Percentiles rank a stretch among this genome's conserved stretches.
phyloP scores from a whole-genome alignment of 1,140 invertebrate species.

The Aculops lycopersici region DNA sequence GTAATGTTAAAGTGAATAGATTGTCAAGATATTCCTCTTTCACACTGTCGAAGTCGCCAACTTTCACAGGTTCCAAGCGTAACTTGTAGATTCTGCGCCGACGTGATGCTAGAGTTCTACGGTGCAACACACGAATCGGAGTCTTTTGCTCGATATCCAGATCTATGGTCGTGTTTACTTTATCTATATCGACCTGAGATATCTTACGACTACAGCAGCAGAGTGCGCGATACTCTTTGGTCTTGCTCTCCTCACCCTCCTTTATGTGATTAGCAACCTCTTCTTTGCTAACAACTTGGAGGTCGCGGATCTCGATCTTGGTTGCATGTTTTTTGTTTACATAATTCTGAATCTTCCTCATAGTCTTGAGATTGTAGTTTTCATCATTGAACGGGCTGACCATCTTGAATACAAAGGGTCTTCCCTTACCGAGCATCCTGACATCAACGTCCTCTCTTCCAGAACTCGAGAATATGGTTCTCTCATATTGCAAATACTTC shows the following conservation, averaged over 20 bases:
- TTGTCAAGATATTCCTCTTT: constrained; percentile 8
- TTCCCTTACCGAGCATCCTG: constrained; percentile 21
- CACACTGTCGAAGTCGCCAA: not conserved
- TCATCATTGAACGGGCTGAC: constrained; percentile 26
- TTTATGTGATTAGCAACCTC: constrained; percentile 30
- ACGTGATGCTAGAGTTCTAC: constrained; percentile 11
- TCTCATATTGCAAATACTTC: constrained; percentile 21
- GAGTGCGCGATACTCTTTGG: constrained; percentile 44
- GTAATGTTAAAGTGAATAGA: constrained; percentile 31
- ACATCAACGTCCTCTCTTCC: constrained; percentile 85
- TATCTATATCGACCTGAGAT: constrained; percentile 19
- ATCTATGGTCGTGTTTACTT: constrained; percentile 15
- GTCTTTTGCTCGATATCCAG: constrained; percentile 13
- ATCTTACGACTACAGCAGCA: constrained; percentile 23
- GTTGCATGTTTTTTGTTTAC: constrained; percentile 14
- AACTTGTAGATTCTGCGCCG: constrained; percentile 5
- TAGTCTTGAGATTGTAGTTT: constrained; percentile 8
- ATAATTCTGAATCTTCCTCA: constrained; percentile 9
- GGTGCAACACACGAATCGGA: constrained; percentile 39
- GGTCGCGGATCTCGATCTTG: constrained; percentile 22
- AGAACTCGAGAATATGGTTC: constrained; percentile 42
- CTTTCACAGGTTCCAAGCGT: not conserved
- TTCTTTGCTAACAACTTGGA: constrained; percentile 26
- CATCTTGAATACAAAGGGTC: constrained; percentile 56
- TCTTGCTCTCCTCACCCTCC: constrained; percentile 48